Base-by-base conservation (phyloP, 1,140 invertebrate genomes). In the Lysiphlebus fabarum region DNA sequence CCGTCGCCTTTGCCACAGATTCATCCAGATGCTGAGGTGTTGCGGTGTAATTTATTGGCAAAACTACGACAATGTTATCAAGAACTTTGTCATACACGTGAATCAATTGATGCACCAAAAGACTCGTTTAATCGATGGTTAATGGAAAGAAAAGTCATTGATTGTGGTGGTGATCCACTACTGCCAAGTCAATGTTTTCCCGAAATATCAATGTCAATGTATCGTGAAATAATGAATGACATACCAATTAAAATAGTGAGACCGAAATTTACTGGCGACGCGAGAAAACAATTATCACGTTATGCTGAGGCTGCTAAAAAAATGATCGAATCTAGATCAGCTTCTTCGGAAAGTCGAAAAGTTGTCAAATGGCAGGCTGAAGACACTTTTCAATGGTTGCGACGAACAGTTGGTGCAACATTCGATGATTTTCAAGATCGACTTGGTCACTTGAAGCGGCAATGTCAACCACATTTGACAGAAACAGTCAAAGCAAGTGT, bases 351-450 rank as follows among this genome's bases (percentile, higher is more conserved):
- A 72, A 95, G 93, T 70, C 83, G 96, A 61, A 98, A 98, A 81
- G 90, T 97, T 6, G 95, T 99, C 0, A 98, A 98, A 76, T 98
- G 95, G 95, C 96, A 98, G 82, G 95, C 93, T 1, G 95, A 98
- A 72, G 95, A 98, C 67, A 97, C 94, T 3, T 97, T 98, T 78
- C 90, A 92, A 63, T 98, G 95, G 95, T 74, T 99, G 34, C 84
- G 95, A 71, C 86, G 90, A 72, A 96, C 93, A 10, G 88, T 95
- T n/a, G 95, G 93, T 49, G 93, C 94, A 26, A 94, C 93, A 2
- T 98, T 95, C 81, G 95, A 97, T 77, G 95, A 98, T 81, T 95
- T 94, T 77, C 91, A 94, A 62, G 69, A 73, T 48, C 67, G 75
- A 50, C 63, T 79, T 2, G 70, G 70, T 5, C 73, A 78, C 50